Conservation (phyloP, 1,140 invertebrate genomes). For the Micrasema minimum region DNA sequence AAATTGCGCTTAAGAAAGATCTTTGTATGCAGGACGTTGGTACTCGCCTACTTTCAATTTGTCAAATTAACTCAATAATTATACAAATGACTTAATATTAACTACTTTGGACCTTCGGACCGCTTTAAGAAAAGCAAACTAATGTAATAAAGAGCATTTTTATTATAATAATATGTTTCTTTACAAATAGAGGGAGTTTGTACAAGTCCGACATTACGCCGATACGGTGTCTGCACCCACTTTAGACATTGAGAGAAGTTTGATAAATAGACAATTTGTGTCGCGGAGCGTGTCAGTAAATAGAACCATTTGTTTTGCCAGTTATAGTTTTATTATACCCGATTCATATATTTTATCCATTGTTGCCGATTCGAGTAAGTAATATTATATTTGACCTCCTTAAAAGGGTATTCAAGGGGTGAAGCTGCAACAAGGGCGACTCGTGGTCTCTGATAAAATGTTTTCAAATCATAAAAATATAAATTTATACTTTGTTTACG, state of each 20-base stretch:
- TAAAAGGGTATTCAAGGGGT: constrained; percentile 51
- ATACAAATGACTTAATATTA: too few relatives aligned
- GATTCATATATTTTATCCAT: constrained; percentile 51
- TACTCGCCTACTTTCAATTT: too few relatives aligned
- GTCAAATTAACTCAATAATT: too few relatives aligned
- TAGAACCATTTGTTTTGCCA: constrained; percentile 53
- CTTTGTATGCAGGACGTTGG: too few relatives aligned
- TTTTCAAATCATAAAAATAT: too few relatives aligned
- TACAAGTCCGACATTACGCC: constrained; percentile 29
- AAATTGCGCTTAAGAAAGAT: too few relatives aligned
- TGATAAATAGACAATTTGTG: constrained; percentile 50
- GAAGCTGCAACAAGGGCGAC: constrained; percentile 3
- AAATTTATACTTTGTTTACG: too few relatives aligned
- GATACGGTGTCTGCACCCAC: constrained; percentile 42
- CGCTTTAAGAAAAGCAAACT: too few relatives aligned
- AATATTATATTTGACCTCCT: constrained; percentile 53
- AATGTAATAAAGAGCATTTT: constrained; percentile 29
- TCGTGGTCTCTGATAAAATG: too few relatives aligned
- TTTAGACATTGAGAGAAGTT: constrained; percentile 39
- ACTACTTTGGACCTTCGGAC: too few relatives aligned
- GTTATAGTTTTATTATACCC: constrained; percentile 54
- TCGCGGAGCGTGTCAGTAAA: constrained; percentile 52
- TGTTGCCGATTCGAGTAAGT: constrained; percentile 46
- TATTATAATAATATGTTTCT: constrained; percentile 37
- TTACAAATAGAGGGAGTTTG: constrained; percentile 29